Evolutionary conservation across 1,140 invertebrate genomes (phyloP).

Genomic region (Elysia chlorotica): DNA sequence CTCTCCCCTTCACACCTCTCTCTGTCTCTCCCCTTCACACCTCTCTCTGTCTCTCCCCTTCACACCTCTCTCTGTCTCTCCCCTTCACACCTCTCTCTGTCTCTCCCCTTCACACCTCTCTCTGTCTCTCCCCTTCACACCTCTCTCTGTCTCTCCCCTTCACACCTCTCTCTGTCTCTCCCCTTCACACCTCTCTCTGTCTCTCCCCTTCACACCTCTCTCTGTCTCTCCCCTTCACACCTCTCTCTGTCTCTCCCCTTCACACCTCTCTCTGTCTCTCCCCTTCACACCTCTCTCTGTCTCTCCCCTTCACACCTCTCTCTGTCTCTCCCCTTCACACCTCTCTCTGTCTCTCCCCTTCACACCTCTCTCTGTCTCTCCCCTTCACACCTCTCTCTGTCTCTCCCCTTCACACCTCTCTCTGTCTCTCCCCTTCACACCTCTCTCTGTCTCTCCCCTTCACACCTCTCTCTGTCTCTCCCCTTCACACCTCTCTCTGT

Average conservation of each 20-base stretch:
- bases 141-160: too few species aligned
- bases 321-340: background rate
- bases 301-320: background rate
- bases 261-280: background rate
- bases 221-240: background rate
- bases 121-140: background rate
- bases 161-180: background rate
- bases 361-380: background rate
- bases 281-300: background rate
- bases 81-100: background rate
- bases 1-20: too few species aligned
- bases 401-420: background rate
- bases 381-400: too few species aligned
- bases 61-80: background rate
- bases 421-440: background rate
- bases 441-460: too few species aligned
- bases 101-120: background rate
- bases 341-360: slow-evolving; percentile 1
- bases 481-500: background rate
- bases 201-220: background rate
- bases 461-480: background rate
- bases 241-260: too few species aligned
- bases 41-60: background rate
- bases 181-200: too few species aligned
- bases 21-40: background rate